A percentile compares a stretch with the other conserved stretches of the same genome.
These are phyloP conservation scores for Masnerella sp. DNA, from an alignment of 2,888 invertebrate species.

Conservation along the genomic window DNA sequence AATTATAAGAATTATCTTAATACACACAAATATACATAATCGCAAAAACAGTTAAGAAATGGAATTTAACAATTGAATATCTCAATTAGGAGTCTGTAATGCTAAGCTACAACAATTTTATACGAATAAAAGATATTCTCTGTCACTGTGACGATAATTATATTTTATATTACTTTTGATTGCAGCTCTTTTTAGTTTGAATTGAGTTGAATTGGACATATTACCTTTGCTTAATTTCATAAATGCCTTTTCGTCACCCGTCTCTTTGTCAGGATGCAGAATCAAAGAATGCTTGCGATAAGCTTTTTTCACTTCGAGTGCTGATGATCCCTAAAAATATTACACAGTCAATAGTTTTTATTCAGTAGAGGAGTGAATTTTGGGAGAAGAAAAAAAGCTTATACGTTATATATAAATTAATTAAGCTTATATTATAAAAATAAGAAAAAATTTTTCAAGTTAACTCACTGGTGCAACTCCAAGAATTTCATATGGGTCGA, in stretches of 20 bases:
- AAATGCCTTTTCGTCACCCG: constrained; percentile 97
- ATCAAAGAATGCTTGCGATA: constrained; percentile 95
- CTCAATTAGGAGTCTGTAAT: too few relatives aligned
- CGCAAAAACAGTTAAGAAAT: too few relatives aligned
- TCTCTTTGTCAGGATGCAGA: constrained; percentile 98
- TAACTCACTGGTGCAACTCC: constrained; percentile 87
- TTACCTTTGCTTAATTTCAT: constrained; percentile 97
- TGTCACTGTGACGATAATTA: too few relatives aligned
- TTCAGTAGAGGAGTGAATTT: too few relatives aligned
- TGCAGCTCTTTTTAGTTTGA: too few relatives aligned
- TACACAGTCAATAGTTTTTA: not conserved
- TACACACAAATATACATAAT: constrained; percentile 12
- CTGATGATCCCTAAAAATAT: constrained; percentile 85
- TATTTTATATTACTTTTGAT: not conserved
- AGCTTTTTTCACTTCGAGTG: constrained; percentile 94
- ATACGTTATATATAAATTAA: too few relatives aligned
- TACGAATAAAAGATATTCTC: too few relatives aligned
- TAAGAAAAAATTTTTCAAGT: not conserved
- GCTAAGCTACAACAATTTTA: too few relatives aligned
- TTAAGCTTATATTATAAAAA: too few relatives aligned
- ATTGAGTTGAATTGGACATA: too few relatives aligned
- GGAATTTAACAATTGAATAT: too few relatives aligned
- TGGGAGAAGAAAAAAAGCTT: too few relatives aligned
- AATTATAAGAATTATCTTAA: constrained; percentile 13
- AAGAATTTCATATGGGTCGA: constrained; percentile 98